Conservation (phyloP, 2,797 vertebrate species). For the Sebastes jordani region DNA sequence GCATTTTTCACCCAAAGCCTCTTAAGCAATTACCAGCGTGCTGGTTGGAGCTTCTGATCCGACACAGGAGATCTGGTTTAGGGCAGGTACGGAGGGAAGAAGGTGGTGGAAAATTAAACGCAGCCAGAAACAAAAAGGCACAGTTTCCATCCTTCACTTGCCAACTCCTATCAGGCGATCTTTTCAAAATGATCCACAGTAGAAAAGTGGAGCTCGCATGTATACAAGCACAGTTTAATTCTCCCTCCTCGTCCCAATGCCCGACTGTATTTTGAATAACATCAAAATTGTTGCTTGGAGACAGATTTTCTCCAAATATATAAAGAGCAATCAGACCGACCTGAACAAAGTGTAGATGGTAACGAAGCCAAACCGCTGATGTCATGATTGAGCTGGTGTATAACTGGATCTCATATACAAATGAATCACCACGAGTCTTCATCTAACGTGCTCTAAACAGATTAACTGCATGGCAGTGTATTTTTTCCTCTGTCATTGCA, state of each 20-base stretch:
- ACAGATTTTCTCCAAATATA: constrained; percentile 51
- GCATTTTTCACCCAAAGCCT: constrained; percentile 6
- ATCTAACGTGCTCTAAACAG: constrained; percentile 10
- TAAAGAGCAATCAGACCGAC: constrained; percentile 59
- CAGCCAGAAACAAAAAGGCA: constrained; percentile 53
- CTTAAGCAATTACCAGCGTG: constrained; percentile 3
- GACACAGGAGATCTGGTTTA: constrained; percentile 47
- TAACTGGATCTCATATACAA: constrained; percentile 53
- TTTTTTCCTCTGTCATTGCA: neutral
- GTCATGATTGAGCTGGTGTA: constrained; percentile 56
- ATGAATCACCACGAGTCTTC: constrained; percentile 46
- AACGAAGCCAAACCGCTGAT: constrained; percentile 61
- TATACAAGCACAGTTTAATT: constrained; percentile 8
- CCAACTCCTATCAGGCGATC: constrained; percentile 58
- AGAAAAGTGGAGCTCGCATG: constrained; percentile 20
- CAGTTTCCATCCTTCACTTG: constrained; percentile 51
- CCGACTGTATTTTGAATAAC: constrained; percentile 66
- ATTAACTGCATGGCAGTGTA: neutral
- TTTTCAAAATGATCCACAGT: constrained; percentile 28
- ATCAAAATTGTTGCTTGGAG: constrained; percentile 67
- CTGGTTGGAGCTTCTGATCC: neutral
- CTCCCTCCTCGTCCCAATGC: neutral
- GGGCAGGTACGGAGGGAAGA: constrained; percentile 46
- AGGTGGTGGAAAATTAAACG: constrained; percentile 55
- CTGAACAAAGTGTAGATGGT: constrained; percentile 48